Evolutionary conservation across 2,797 vertebrate species (phyloP), one percentile per base, ranked within the genome.

Genomic region (Falco concolor): DNA sequence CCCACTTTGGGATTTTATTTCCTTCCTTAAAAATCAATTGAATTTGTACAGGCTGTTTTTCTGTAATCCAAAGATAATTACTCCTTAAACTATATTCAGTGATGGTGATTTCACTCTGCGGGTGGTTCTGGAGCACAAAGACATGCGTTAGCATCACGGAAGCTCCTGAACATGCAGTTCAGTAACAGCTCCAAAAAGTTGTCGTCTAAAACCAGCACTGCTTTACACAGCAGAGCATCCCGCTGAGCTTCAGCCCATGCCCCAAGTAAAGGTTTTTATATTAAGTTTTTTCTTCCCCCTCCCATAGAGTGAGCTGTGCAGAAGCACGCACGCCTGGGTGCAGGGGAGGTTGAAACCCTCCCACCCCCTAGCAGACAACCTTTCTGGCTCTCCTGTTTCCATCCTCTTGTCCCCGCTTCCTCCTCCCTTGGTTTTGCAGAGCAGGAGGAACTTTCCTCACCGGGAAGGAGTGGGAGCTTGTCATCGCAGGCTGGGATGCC

Each of bases 181-280:
- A 64, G 12, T 9, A n/a, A 54, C 28, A 54, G n/a, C 38, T 65
- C 44, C 20, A 4, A 32, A 47, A 32, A 28, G 27, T 3, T 36
- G 4, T 40, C 79, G 49, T 10, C 53, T 63, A 53, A 84, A n/a
- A 7, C 34, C 64, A 64, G 45, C 47, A 13, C 38, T 5, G 25
- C 49, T 0, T 1, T 36, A 8, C 1, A 10, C 65, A 45, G 52
- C 65, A 63, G 38, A 70, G 44, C 89, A 47, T 44, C 20, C 8
- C 45, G n/a, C 30, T 6, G 2, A 0, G 0, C 49, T 83, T 44
- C 56, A 44, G 5, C 21, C 17, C 32, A 14, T 40, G 30, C 25
- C 53, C 17, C 10, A 42, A 0, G 40, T n/a, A 13, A 34, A n/a
- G 13, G 5, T 4, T 20, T 42, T 49, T 44, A 19, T 52, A 49